Conservation (phyloP, 1,140 invertebrate species). For the Capitella teleta region DNA sequence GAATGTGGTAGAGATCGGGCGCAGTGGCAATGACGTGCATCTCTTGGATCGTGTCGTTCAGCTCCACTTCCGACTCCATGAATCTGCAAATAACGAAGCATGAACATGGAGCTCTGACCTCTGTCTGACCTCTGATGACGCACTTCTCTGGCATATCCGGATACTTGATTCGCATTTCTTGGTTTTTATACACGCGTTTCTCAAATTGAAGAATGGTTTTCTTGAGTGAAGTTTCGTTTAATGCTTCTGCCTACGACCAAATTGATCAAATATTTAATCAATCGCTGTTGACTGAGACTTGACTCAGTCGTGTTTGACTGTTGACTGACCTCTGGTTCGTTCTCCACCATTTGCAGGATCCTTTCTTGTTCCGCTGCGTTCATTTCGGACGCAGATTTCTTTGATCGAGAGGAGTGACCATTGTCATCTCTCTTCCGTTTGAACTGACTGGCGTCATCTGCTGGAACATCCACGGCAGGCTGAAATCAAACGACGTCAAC, state of each 20-base stretch:
- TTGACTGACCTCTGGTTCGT: slow-evolving; percentile 1
- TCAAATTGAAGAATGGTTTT: slow-evolving; percentile 82
- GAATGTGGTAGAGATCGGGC: slow-evolving; percentile 82
- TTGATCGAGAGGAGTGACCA: too few relatives aligned
- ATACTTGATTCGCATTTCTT: slow-evolving; percentile 97
- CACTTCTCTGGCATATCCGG: slow-evolving; percentile 89
- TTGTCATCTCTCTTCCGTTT: too few relatives aligned
- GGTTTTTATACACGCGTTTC: slow-evolving; percentile 84
- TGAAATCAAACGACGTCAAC: too few relatives aligned
- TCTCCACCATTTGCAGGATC: neutral
- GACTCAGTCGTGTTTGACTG: neutral
- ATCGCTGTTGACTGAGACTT: neutral
- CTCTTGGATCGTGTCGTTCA: slow-evolving; percentile 81
- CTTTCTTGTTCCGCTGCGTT: slow-evolving; percentile 1
- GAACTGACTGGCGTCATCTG: too few relatives aligned
- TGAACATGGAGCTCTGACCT: neutral
- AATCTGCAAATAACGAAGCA: slow-evolving; percentile 52
- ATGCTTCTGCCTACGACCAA: slow-evolving; percentile 50
- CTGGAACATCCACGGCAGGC: too few relatives aligned
- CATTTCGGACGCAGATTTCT: too few relatives aligned
- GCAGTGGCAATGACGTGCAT: slow-evolving; percentile 88
- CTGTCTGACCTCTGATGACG: slow-evolving; percentile 13
- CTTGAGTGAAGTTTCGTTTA: slow-evolving; percentile 80
- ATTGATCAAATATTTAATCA: neutral
- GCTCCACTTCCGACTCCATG: slow-evolving; percentile 96